These are phyloP conservation scores for Dysmachus trigonus DNA, from an alignment of 2,888 invertebrate species.

Conservation along the genomic window DNA sequence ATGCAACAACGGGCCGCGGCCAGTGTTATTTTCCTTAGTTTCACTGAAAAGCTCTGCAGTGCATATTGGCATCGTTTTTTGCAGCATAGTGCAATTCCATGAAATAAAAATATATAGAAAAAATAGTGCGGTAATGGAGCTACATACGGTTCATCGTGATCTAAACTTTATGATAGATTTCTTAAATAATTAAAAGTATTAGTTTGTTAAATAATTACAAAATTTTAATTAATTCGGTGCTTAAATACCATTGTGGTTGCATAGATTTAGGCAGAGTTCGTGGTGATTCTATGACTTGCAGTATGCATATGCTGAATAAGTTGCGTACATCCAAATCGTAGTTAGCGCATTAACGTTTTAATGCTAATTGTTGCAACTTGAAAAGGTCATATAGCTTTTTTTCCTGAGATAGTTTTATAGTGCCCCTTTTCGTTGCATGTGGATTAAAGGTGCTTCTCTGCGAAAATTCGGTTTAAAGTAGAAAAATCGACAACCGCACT, in stretches of 20 bases:
- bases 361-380: neutral
- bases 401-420: neutral
- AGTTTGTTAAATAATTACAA: neutral
- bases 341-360: neutral
- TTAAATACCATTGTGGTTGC: slow-evolving; percentile 1
- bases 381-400: neutral
- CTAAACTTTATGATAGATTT: neutral
- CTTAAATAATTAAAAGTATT: neutral
- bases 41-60: slow-evolving; percentile 24
- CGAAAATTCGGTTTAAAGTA: neutral
- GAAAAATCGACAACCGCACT: neutral
- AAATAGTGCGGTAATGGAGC: neutral
- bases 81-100: neutral
- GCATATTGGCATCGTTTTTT: slow-evolving; percentile 5
- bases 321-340: neutral
- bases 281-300: neutral
- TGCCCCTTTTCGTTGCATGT: neutral
- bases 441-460: neutral
- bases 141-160: neutral
- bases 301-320: neutral
- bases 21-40: neutral
- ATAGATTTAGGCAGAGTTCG: neutral
- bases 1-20: slow-evolving; percentile 38
- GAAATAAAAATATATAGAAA: neutral
- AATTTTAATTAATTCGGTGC: neutral